phyloP scores from a whole-genome alignment of 2,888 invertebrate species.

The Oegoconia quadripuncta region DNA sequence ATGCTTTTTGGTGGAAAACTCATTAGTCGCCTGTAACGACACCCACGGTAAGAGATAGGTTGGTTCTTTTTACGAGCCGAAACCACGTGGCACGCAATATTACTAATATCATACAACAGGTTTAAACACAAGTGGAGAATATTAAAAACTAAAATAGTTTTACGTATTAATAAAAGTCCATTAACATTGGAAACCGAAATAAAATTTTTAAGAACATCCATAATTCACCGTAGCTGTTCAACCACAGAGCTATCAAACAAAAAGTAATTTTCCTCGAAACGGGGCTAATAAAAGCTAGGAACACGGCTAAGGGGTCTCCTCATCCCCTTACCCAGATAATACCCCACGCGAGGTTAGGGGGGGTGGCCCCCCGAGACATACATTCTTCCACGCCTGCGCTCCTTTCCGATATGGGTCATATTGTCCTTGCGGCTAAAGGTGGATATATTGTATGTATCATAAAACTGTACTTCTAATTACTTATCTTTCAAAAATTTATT shows the following conservation, averaged over 20 bases:
- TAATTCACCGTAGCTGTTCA: constrained; percentile 11
- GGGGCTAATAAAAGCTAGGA: constrained; percentile 39
- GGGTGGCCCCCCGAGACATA: constrained; percentile 50
- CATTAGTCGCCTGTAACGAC: too few species aligned
- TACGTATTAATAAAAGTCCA: too few species aligned
- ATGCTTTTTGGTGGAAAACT: too few species aligned
- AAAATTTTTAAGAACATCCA: not conserved
- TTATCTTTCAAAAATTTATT: not conserved
- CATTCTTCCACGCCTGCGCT: constrained; percentile 69
- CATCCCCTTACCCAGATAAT: constrained; percentile 39
- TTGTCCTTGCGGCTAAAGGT: constrained; percentile 44
- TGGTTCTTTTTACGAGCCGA: too few species aligned
- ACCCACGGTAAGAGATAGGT: too few species aligned
- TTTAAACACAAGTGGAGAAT: too few species aligned
- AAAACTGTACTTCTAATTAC: too few species aligned
- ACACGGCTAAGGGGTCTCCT: constrained; percentile 25
- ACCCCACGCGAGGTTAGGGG: constrained; percentile 34
- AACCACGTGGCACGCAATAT: too few species aligned
- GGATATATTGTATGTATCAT: not conserved
- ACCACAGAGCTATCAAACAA: constrained; percentile 27
- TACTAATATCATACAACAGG: too few species aligned
- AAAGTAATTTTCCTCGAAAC: constrained; percentile 43
- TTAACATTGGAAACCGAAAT: not conserved
- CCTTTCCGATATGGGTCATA: constrained; percentile 59
- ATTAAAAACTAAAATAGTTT: too few species aligned